Conservation (phyloP, 2,797 vertebrate species). For the Discoglossus pictus region DNA sequence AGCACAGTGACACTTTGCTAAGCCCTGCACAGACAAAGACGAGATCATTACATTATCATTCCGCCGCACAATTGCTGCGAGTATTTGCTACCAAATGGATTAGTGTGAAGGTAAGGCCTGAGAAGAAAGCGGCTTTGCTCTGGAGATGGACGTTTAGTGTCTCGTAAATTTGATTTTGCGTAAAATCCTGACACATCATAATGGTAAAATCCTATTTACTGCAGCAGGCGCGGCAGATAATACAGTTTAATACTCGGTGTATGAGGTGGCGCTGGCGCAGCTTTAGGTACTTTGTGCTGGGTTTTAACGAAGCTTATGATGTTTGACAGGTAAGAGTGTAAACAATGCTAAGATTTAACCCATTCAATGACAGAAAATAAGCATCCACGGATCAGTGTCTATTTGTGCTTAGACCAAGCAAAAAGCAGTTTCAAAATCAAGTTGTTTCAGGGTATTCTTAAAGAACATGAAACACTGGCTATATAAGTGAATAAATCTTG, state of each 20-base stretch:
- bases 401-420: too few relatives aligned
- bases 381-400: too few relatives aligned
- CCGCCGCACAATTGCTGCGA: conserved; percentile 72
- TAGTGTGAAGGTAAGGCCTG: conserved; percentile 69
- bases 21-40: conserved; percentile 62
- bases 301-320: conserved; percentile 73
- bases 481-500: too few relatives aligned
- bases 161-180: conserved; percentile 76
- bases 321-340: conserved; percentile 67
- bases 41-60: conserved; percentile 78
- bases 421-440: too few relatives aligned
- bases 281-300: conserved; percentile 63
- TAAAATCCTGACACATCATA: conserved; percentile 80
- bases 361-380: background rate
- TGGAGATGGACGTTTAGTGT: conserved; percentile 70
- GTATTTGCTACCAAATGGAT: conserved; percentile 74
- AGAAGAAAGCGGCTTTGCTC: conserved; percentile 75
- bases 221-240: conserved; percentile 72
- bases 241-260: conserved; percentile 74
- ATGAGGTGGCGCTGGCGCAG: conserved; percentile 64
- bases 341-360: conserved; percentile 48
- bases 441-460: too few relatives aligned
- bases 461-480: too few relatives aligned
- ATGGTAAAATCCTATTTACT: conserved; percentile 80
- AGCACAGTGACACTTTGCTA: conserved; percentile 59